Percentiles rank a stretch among this genome's conserved stretches.
phyloP scores from a whole-genome alignment of 2,113 vertebrate species.

The Thalassarche chlororhynchos region DNA sequence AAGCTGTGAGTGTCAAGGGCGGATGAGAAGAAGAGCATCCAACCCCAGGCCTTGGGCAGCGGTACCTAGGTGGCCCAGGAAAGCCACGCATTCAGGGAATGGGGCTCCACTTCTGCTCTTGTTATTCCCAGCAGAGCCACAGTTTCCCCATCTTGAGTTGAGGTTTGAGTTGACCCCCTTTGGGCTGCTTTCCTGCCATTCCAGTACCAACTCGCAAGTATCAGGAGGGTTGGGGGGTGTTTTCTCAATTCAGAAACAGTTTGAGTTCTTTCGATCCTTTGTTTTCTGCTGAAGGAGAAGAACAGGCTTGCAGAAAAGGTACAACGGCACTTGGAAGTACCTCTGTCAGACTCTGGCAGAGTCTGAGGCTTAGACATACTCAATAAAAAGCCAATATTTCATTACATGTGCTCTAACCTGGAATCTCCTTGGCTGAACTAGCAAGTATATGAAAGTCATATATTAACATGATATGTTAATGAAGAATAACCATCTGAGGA shows the following conservation, averaged over 20 bases:
- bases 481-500: neutral
- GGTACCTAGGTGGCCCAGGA: neutral
- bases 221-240: neutral
- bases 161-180: neutral
- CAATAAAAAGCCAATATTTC: neutral
- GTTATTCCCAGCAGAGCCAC: neutral
- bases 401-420: neutral
- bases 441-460: neutral
- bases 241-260: slow-evolving; percentile 32
- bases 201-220: neutral
- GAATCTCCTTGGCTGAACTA: neutral
- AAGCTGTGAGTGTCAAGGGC: neutral
- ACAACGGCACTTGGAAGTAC: neutral
- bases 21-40: neutral
- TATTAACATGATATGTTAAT: neutral
- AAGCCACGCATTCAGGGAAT: neutral
- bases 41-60: neutral
- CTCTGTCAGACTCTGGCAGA: neutral
- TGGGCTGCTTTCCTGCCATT: neutral
- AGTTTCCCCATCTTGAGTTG: neutral
- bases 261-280: neutral
- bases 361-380: neutral
- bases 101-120: neutral
- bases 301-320: neutral
- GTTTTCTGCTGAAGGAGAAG: slow-evolving; percentile 10